Base-by-base conservation (phyloP, 2,113 vertebrate species). In the Cacatua alba region DNA sequence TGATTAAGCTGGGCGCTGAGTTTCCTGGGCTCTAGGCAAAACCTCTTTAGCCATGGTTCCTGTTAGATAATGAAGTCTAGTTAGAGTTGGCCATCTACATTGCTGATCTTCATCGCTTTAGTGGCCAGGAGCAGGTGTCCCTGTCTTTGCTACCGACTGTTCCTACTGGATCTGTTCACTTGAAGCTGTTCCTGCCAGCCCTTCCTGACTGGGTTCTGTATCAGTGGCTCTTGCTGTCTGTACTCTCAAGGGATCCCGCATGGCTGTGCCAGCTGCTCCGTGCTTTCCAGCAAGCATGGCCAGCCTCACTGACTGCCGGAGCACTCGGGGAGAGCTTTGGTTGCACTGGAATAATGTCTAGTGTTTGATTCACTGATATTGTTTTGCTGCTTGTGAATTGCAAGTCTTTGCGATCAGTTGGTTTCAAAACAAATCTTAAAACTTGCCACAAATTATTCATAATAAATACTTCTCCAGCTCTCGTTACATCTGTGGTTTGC, bases 201-300 rank as follows among this genome's bases (percentile, higher is more conserved):
- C 11, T 63, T 69, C 46, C 63, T 55, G 8, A 51, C 57, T 2
- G 69, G 64, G 37, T 57, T 81, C 64, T 13, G 69, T 2, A 1
- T 82, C 69, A 5, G 29, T 29, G 64, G 12, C 51, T 84, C 74
- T 46, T 51, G 33, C 57, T 84, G 10, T 41, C 64, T 1, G 14
- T 39, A 3, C 52, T 77, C 48, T 29, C 1, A 1, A 8, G 6
- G 46, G 57, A 33, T 49, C 41, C 41, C 0, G 7, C 1, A 1
- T 48, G 52, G 64, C 41, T 3, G 3, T 82, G 75, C 52, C 88
- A 88, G 87, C 57, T 65, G 33, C 72, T 75, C 4, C 0, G 2
- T 64, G 78, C 62, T 68, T 82, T 53, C n/a, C 53, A 29, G 65
- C 3, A 2, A 64, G n/a, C 21, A 4, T 2, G 52, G 43, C 65